Base-by-base conservation (phyloP, 2,797 vertebrate genomes). In the Alexandromys oeconomus region DNA sequence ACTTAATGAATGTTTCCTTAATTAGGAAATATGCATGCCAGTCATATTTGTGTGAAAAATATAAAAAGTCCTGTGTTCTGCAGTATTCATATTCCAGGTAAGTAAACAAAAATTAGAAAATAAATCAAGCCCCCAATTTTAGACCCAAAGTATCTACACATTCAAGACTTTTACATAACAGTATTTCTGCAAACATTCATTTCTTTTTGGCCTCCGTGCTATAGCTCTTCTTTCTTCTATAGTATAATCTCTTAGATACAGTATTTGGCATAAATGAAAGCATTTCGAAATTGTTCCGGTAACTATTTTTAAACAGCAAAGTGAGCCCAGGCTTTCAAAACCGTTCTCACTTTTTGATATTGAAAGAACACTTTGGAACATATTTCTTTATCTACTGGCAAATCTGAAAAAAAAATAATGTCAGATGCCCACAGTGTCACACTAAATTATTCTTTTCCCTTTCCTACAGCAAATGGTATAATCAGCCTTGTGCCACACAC, bases 391-490 rank as follows among this genome's bases (percentile, higher is more conserved):
- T 88, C 25, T n/a, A 90, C 7, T 89, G 79, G 51, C 71, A 94
- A 97, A 95, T 34, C 77, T 69, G 11, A 48, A 43, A 21, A 21
- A 59, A 59, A 97, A 97, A 79, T 93, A 93, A 71, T 95, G 84
- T 84, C 92, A 97, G 34, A 81, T 69, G 79, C 54, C n/a, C 78
- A 67, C 84, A 37, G 76, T 63, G 2, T 80, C 89, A 81, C 9
- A 95, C 88, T 87, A 29, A 94, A 96, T 79, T 96, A 97, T 97
- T 97, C 43, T 15, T 34, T 95, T 96, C 98, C 73, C 61, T 95
- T 97, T 92, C 87, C 82, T 96, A 94, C 92, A 97, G 80, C 85
- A 98, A 98, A 92, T 81, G 82, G 40, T 80, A 91, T 96, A 91
- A 89, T 97, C 93, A 95, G 92, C 73, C 37, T 97, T 37, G 43